A percentile compares a stretch with the other conserved stretches of the same genome.
Conservation (phyloP, 1,140 invertebrate species). For the Drosophila ogumai region DNA sequence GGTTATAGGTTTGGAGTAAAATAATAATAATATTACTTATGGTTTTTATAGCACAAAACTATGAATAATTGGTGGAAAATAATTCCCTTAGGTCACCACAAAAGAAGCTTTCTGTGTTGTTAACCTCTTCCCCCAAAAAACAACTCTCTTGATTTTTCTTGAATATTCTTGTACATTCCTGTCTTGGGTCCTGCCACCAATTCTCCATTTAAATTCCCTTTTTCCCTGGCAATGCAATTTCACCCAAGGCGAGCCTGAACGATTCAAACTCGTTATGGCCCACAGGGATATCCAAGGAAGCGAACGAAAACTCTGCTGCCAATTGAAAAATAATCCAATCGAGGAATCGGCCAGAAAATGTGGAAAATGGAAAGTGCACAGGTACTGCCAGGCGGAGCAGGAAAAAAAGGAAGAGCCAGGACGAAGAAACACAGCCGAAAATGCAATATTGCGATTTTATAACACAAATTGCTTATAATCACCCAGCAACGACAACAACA, state of each 20-base stretch:
- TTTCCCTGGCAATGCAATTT: constrained; percentile 12
- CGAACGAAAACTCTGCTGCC: constrained; percentile 70
- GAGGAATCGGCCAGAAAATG: constrained; percentile 50
- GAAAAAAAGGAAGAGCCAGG: not conserved
- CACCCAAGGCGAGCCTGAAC: constrained; percentile 2
- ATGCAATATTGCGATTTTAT: constrained; percentile 82
- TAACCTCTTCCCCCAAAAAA: no score
- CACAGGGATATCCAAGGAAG: constrained; percentile 47
- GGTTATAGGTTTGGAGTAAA: no score
- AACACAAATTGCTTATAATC: constrained; percentile 82
- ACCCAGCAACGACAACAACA: constrained; percentile 56
- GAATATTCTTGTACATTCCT: not conserved
- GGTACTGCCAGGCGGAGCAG: no score
- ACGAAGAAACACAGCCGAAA: constrained; percentile 46
- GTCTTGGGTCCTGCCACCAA: not conserved
- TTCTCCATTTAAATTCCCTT: not conserved
- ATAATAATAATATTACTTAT: no score
- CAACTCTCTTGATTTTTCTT: not conserved
- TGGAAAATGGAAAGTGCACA: constrained; percentile 48
- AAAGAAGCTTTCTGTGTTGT: no score
- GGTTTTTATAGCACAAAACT: no score
- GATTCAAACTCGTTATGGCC: constrained; percentile 32
- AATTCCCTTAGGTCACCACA: no score
- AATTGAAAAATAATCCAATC: constrained; percentile 75
- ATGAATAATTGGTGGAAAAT: no score